Evolutionary conservation across 2,797 vertebrate species (phyloP).

Genomic region (Spinus pinus): DNA sequence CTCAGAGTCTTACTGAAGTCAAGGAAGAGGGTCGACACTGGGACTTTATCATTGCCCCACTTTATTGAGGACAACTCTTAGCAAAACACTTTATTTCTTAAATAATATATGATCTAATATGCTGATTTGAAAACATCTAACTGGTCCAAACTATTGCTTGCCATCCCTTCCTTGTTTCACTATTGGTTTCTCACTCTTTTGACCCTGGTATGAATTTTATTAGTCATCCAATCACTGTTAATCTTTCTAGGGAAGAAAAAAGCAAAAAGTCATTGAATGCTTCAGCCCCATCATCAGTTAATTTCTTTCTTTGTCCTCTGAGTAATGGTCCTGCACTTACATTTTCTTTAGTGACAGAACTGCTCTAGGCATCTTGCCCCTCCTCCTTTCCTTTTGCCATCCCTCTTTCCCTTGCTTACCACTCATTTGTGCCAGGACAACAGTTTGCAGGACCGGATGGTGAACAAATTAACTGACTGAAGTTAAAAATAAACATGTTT

Average conservation of each 20-base stretch:
- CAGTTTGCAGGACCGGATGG: conserved; percentile 20
- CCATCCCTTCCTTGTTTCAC: background rate
- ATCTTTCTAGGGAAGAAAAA: background rate
- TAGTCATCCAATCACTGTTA: background rate
- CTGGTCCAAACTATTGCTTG: background rate
- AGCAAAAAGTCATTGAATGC: background rate
- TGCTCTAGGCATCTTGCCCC: background rate
- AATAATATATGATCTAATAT: background rate
- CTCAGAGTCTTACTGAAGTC: background rate
- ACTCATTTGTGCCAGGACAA: conserved; percentile 1
- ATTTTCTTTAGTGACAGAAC: background rate
- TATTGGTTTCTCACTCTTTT: background rate
- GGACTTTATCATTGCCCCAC: background rate
- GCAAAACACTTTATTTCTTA: background rate
- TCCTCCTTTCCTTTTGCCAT: background rate
- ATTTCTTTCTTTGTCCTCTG: background rate
- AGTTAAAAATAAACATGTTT: conserved; percentile 57
- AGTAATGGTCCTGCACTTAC: background rate
- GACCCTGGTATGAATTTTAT: background rate
- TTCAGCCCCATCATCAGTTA: background rate
- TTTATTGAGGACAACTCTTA: background rate
- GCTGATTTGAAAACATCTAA: background rate
- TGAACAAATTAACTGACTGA: conserved; percentile 29
- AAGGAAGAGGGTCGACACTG: background rate
- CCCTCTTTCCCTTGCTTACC: background rate